Evolutionary conservation across 2,797 vertebrate genomes (phyloP).

Genomic region (Meriones psammophilus): DNA sequence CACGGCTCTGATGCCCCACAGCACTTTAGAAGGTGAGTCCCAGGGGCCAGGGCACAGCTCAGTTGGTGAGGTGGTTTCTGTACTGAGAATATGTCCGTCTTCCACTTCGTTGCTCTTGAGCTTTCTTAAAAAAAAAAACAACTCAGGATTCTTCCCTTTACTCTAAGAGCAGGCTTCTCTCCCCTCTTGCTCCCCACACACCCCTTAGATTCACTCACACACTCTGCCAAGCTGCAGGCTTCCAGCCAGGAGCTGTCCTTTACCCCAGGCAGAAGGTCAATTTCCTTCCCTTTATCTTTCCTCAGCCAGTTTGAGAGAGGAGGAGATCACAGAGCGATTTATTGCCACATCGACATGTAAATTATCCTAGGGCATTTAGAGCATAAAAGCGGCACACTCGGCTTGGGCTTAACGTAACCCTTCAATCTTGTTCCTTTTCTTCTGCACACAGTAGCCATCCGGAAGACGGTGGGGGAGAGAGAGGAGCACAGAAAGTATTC

Average conservation of each 20-base stretch:
- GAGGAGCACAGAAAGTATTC: neutral
- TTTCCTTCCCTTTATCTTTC: neutral
- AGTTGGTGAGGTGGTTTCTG: neutral
- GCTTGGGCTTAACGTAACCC: neutral
- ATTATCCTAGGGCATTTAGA: neutral
- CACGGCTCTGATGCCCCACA: neutral
- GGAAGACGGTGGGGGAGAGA: neutral
- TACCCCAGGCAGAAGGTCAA: neutral
- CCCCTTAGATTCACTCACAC: neutral
- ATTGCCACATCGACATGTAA: fast-evolving
- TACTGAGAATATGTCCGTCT: neutral
- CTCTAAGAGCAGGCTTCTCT: neutral
- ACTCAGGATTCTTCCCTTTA: neutral
- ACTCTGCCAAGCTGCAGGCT: neutral
- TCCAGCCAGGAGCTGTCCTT: neutral
- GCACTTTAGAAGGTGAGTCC: neutral
- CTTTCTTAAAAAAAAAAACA: neutral
- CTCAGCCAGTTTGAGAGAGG: neutral
- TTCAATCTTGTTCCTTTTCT: neutral
- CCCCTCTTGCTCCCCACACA: too few species aligned
- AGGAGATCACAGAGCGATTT: neutral
- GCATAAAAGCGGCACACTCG: fast-evolving
- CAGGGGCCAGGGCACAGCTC: neutral
- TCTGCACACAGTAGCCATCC: fast-evolving
- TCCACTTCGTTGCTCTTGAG: neutral